Base-by-base conservation (phyloP, 2,113 vertebrate genomes). In the Donacobius atricapilla region DNA sequence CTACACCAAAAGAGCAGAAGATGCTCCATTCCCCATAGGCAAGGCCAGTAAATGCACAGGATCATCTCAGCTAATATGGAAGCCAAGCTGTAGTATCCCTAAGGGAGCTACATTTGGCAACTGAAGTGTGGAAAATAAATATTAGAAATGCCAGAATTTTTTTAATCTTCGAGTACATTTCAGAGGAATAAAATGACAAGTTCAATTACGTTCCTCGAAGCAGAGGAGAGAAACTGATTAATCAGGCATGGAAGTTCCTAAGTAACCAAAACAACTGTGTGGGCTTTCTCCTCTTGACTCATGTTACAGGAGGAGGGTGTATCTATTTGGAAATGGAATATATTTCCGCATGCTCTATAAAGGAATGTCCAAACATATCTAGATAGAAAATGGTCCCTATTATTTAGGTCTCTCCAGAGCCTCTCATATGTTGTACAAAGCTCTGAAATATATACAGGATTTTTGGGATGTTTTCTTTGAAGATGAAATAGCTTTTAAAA, bases 231-330 rank as follows among this genome's bases (percentile, higher is more conserved):
- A 96, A 96, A 93, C 93, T 93, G 95, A 97, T 97, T 97, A 95
- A 97, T 96, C 94, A 96, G 94, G 81, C 94, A 96, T 96, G 95
- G 96, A 96, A 97, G 95, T 91, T 97, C 95, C 95, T 97, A 97
- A 97, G 96, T 97, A 97, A 97, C 95, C 93, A 96, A 97, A 97
- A 97, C 95, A 96, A 97, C 93, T 96, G 95, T 97, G 96, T 97
- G 95, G 96, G 96, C 63, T 96, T 95, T 95, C 94, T 97, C 94
- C 70, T 95, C 91, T 97, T 96, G 95, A 97, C 94, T 96, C 95
- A 96, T 95, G 81, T 94, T 95, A 96, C 87, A 95, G 93, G 23
- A 92, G 95, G 95, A 95, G 94, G 87, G 87, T 87, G 81, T 87
- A 96, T 89, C 94, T 93, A 27, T 89, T 89, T 93, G 95, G 79